Evolutionary conservation across 2,113 vertebrate species (phyloP).

Genomic region (Lasiurus borealis): DNA sequence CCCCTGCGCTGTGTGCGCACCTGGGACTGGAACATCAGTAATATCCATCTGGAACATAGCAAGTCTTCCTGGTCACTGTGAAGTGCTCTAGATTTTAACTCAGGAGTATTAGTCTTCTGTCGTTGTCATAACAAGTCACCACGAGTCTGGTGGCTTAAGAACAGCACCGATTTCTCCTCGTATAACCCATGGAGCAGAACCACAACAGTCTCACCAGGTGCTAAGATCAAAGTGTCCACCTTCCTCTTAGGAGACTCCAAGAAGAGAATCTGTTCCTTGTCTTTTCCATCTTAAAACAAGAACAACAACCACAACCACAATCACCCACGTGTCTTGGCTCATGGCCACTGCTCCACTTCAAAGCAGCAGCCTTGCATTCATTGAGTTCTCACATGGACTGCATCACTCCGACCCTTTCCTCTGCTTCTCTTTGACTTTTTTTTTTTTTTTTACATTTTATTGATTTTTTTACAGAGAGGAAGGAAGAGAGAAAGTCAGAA

Average conservation of each 20-base stretch:
- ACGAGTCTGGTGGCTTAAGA: not conserved
- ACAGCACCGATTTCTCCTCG: not conserved
- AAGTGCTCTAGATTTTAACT: not conserved
- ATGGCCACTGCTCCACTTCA: not conserved
- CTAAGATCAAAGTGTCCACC: not conserved
- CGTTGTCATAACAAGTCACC: not conserved
- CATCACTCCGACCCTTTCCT: not conserved
- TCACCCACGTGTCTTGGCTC: not conserved
- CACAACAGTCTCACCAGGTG: not conserved
- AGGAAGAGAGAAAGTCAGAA: no score
- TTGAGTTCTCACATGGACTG: not conserved
- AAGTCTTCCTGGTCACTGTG: not conserved
- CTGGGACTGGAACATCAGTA: not conserved
- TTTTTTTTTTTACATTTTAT: no score
- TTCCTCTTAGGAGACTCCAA: not conserved
- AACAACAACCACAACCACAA: not conserved
- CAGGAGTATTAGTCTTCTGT: not conserved
- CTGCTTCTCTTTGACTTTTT: not conserved
- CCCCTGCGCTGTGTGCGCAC: not conserved
- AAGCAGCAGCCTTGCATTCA: accelerated
- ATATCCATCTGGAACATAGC: not conserved
- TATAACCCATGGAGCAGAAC: not conserved
- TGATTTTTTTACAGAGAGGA: no score
- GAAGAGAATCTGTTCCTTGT: not conserved
- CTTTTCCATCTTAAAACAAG: not conserved